These are phyloP conservation scores for Mallateleia sp. DNA, from an alignment of 2,888 invertebrate genomes.

Conservation along the genomic window DNA sequence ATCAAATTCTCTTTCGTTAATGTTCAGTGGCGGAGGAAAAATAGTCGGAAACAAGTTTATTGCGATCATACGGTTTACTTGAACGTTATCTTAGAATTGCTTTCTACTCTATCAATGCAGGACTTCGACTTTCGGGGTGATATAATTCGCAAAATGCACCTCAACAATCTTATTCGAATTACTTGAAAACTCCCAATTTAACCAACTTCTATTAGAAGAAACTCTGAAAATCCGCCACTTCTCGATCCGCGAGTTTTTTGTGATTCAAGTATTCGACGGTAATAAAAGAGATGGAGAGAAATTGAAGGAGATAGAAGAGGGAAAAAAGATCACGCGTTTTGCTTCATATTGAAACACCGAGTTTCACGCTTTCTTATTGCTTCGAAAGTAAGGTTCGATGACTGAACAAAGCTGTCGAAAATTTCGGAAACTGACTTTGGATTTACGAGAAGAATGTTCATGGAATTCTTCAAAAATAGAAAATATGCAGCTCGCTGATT, in stretches of 20 bases:
- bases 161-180: slow-evolving; percentile 36
- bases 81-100: slow-evolving; percentile 9
- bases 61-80: neutral
- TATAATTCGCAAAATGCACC: slow-evolving; percentile 38
- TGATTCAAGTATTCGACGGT: slow-evolving; percentile 36
- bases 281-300: slow-evolving; percentile 46
- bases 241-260: slow-evolving; percentile 45
- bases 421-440: no score
- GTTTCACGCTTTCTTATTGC: slow-evolving; percentile 13
- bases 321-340: slow-evolving; percentile 14
- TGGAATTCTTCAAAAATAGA: no score
- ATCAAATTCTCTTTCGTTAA: neutral
- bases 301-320: slow-evolving; percentile 17
- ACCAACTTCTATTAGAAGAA: slow-evolving; percentile 21
- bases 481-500: neutral
- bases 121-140: neutral
- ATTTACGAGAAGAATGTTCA: no score
- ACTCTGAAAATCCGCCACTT: slow-evolving; percentile 38
- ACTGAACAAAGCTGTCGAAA: no score
- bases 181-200: slow-evolving; percentile 43
- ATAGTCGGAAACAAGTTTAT: slow-evolving; percentile 10
- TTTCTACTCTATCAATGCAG: slow-evolving; percentile 16
- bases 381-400: no score
- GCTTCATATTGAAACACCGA: slow-evolving; percentile 5
- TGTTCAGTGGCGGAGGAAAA: neutral